Evolutionary conservation across 2,797 vertebrate species (phyloP), one percentile per base, ranked within the genome.

Genomic region (Urosaurus nigricauda): DNA sequence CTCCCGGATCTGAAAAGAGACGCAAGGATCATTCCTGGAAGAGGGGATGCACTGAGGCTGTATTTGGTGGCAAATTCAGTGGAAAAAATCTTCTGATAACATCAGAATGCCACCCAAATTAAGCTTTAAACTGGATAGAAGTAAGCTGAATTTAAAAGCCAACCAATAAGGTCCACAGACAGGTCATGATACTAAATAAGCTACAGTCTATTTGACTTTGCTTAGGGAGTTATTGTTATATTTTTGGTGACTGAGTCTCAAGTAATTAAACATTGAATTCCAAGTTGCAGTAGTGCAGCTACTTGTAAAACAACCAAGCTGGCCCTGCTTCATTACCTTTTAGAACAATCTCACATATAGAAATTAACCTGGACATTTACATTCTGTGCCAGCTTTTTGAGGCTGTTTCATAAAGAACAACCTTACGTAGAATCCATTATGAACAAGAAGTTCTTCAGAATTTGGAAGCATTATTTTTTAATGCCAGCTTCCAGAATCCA

Each of bases 131-230:
- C 43, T 5, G 5, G 43, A 43, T 43, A 43, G 43, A 43, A 5
- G 43, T 43, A 43, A 43, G 43, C 43, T 5, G 5, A 43, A 43
- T 43, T 43, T 3, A 43, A 43, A 43, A 43, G 43, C 43, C 43
- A 43, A 43, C 3, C 43, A 5, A 43, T 43, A 43, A 43, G 43
- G 3, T 43, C 43, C 43, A 43, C 43, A 87, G 16, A 5, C 5
- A 71, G 21, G 8, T 37, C 74, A 65, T 86, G 40, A 68, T 79
- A 65, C 63, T 51, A 86, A 65, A 78, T 86, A 17, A 78, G 29
- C 56, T 13, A 47, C 11, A 47, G 29, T 83, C 40, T 43, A n/a
- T 70, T 83, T 83, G 40, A 26, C 60, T 40, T 70, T 47, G 37
- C 40, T 51, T 29, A 47, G 19, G 80, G 81, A 83, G 63, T 19